phyloP scores from a whole-genome alignment of 1,140 invertebrate species.

The Leptinotarsa undecemlineata region DNA sequence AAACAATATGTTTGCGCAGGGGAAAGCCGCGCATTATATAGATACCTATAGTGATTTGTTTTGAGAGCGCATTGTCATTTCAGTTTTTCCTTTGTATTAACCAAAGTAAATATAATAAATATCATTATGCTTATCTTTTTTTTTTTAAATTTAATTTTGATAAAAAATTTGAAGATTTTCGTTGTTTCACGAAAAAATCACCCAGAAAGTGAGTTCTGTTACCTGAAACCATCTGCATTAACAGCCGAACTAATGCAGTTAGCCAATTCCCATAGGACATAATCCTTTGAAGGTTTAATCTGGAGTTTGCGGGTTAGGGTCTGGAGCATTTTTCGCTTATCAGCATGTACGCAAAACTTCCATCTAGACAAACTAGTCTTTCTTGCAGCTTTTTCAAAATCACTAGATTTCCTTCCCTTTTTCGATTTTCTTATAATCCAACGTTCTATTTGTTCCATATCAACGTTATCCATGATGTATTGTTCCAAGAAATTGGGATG shows the following conservation, averaged over 20 bases:
- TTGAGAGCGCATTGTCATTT: no score
- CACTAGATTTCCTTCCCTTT: constrained; percentile 56
- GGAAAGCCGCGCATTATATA: no score
- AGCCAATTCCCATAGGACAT: constrained; percentile 66
- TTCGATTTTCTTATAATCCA: constrained; percentile 64
- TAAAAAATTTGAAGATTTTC: not conserved
- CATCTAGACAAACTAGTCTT: constrained; percentile 61
- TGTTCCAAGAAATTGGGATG: constrained; percentile 64
- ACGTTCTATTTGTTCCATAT: constrained; percentile 61
- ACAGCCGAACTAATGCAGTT: constrained; percentile 65
- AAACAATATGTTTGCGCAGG: no score
- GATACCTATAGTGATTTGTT: no score
- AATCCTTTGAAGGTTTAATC: constrained; percentile 58
- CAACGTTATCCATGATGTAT: constrained; percentile 62
- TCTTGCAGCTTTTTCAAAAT: constrained; percentile 42
- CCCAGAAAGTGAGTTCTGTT: constrained; percentile 12
- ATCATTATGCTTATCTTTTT: not conserved
- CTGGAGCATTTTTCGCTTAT: constrained; percentile 66
- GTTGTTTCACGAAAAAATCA: no score
- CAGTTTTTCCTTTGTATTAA: not conserved
- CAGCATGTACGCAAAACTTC: constrained; percentile 67
- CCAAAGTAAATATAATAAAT: not conserved
- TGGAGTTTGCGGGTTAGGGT: constrained; percentile 63
- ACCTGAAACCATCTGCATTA: constrained; percentile 62
- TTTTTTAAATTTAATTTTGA: not conserved